These are phyloP conservation scores for Drosophila takahashii DNA, from an alignment of 1,140 invertebrate genomes.

Conservation along the genomic window DNA sequence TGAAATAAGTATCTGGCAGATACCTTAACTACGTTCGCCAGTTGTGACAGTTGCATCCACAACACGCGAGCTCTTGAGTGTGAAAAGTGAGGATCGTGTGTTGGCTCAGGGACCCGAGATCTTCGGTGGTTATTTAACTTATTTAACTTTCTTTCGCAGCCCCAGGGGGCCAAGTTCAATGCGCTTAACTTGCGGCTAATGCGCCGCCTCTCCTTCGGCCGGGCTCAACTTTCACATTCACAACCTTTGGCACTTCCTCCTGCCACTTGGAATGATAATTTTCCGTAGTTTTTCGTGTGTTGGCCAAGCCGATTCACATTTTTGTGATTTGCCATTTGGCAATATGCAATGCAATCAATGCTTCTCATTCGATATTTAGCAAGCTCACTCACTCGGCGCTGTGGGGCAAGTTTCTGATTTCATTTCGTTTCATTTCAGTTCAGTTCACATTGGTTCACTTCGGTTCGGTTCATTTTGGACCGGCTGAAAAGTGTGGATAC, in stretches of 20 bases:
- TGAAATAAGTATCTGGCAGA: conserved; percentile 44
- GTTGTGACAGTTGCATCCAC: conserved; percentile 39
- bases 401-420: conserved; percentile 47
- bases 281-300: conserved; percentile 31
- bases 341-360: conserved; percentile 50
- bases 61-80: conserved; percentile 13
- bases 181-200: conserved; percentile 60
- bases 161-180: conserved; percentile 68
- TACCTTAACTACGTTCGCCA: conserved; percentile 6
- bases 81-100: conserved; percentile 9
- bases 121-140: conserved; percentile 69
- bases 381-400: conserved; percentile 32
- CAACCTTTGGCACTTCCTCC: conserved; percentile 74
- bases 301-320: conserved; percentile 30
- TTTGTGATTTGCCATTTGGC: conserved; percentile 28
- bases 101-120: conserved; percentile 28
- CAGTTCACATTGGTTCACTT: conserved; percentile 13
- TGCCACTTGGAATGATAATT: conserved; percentile 10
- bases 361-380: conserved; percentile 49
- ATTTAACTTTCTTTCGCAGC: conserved; percentile 74
- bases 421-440: conserved; percentile 3
- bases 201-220: conserved; percentile 42
- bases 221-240: conserved; percentile 71
- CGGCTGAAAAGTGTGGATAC: conserved; percentile 29
- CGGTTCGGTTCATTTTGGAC: conserved; percentile 17